Evolutionary conservation across 2,797 vertebrate species (phyloP).

Genomic region (Chloroceryle amazona): DNA sequence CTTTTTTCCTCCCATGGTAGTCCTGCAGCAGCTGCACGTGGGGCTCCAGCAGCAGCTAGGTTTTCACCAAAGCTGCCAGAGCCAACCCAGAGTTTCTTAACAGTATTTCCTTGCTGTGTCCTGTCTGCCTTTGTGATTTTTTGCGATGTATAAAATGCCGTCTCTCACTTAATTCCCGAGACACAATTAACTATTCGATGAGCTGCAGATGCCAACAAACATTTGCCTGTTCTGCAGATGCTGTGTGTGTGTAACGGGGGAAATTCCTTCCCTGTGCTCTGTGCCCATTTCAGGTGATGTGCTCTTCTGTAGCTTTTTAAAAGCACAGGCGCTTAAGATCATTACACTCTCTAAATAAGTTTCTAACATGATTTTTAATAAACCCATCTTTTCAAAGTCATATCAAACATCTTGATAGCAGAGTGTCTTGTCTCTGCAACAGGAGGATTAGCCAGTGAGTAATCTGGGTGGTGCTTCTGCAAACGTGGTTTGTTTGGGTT

Average conservation of each 20-base stretch:
- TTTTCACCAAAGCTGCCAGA: background rate
- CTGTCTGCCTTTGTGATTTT: background rate
- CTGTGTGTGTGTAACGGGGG: background rate
- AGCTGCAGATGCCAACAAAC: background rate
- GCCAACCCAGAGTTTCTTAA: background rate
- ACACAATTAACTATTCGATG: background rate
- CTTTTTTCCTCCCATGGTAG: background rate
- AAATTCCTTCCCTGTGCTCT: background rate
- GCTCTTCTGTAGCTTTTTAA: background rate
- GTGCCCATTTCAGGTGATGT: background rate
- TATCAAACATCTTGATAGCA: background rate
- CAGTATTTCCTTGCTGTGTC: background rate
- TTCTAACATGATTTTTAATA: background rate
- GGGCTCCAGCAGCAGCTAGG: background rate
- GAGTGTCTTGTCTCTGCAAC: background rate
- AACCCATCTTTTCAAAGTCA: background rate
- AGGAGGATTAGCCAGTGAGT: slow-evolving; percentile 9
- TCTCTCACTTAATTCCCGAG: background rate
- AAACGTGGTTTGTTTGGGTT: background rate
- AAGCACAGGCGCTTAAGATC: background rate
- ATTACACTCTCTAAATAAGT: background rate
- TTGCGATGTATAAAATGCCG: background rate
- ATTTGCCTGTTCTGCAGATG: background rate
- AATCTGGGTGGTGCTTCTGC: background rate
- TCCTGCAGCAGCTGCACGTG: background rate